Evolutionary conservation across 2,888 invertebrate species (phyloP).

Genomic region (Tenthredo scrophulariae): DNA sequence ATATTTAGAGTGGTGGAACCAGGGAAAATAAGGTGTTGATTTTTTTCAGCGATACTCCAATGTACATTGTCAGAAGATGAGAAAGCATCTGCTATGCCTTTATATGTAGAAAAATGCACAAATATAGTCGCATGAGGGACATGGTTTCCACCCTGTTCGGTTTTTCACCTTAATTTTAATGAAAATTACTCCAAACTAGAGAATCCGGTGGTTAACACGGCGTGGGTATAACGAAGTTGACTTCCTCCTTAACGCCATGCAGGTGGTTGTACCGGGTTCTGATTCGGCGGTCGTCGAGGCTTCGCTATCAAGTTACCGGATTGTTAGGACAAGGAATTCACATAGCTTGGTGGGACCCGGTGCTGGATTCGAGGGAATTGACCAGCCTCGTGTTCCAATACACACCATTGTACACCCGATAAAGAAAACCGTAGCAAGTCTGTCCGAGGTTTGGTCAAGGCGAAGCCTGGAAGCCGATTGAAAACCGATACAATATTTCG

Average conservation of each 20-base stretch:
- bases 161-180: not conserved
- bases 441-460: not conserved
- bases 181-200: not conserved
- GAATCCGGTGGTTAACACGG: not conserved
- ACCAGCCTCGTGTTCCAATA: not conserved
- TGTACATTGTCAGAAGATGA: no score
- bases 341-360: slow-evolving; percentile 28
- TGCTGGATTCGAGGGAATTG: slow-evolving; percentile 5
- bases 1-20: no score
- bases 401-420: not conserved
- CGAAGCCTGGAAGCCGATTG: not conserved
- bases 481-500: slow-evolving; percentile 10
- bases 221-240: slow-evolving; percentile 4
- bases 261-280: slow-evolving; percentile 25
- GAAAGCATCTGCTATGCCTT: no score
- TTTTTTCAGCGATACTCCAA: no score
- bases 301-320: slow-evolving; percentile 45
- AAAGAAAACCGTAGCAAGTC: not conserved
- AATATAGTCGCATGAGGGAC: not conserved
- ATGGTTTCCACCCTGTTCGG: not conserved
- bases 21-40: no score
- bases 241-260: slow-evolving; percentile 15
- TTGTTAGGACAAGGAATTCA: slow-evolving; percentile 37
- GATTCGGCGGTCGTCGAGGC: slow-evolving; percentile 30
- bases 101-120: no score